Conservation (phyloP, 1,140 invertebrate genomes). For the Drosophila nannoptera region DNA sequence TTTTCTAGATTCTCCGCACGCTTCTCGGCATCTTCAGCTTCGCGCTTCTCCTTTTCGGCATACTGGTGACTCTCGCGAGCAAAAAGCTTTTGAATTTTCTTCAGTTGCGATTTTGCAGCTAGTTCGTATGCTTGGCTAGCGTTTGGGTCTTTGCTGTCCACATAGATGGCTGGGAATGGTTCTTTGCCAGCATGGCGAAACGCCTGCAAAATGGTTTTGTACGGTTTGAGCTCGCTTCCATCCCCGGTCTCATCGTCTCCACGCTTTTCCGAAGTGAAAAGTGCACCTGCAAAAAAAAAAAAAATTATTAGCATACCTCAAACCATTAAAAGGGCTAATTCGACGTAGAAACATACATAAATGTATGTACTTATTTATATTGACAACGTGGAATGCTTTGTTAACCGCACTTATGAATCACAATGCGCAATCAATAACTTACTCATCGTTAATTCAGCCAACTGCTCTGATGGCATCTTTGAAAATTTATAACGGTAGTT, state of each 20-base stretch:
- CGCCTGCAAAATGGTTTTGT: slow-evolving; percentile 94
- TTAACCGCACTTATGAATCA: background rate
- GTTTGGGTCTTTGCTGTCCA: slow-evolving; percentile 89
- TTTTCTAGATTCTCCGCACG: slow-evolving; percentile 94
- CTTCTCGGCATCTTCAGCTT: slow-evolving; percentile 90
- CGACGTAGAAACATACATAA: too few species aligned
- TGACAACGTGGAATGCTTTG: slow-evolving; percentile 23
- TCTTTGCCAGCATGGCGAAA: slow-evolving; percentile 91
- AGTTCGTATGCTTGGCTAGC: slow-evolving; percentile 85
- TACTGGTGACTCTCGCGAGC: slow-evolving; percentile 89
- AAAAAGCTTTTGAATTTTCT: slow-evolving; percentile 96
- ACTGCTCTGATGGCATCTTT: slow-evolving; percentile 54
- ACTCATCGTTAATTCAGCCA: slow-evolving; percentile 55
- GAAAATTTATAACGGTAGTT: slow-evolving; percentile 25
- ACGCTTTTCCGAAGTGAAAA: slow-evolving; percentile 94
- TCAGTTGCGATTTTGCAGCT: slow-evolving; percentile 95
- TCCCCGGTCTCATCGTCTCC: slow-evolving; percentile 92
- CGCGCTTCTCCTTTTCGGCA: slow-evolving; percentile 87
- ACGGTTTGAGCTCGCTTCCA: slow-evolving; percentile 91
- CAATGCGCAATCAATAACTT: slow-evolving; percentile 22
- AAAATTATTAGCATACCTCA: too few species aligned
- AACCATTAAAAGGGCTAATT: too few species aligned
- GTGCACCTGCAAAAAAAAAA: slow-evolving; percentile 73
- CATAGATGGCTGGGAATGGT: slow-evolving; percentile 93
- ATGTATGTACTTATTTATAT: slow-evolving; percentile 6